Conservation (phyloP, 2,888 invertebrate genomes). For the Microctonus hyperodae region DNA sequence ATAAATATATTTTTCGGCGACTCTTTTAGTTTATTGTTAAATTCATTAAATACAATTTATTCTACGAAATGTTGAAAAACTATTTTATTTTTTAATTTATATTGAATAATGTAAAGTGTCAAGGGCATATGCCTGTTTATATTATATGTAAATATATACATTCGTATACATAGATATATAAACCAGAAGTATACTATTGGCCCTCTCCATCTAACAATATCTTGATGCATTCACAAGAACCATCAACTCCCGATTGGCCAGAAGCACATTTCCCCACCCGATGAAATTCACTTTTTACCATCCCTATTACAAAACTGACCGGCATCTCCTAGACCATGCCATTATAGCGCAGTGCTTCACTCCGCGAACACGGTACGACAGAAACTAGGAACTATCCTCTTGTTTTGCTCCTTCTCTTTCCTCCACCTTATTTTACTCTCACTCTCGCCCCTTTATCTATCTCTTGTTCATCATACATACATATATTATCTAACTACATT, state of each 20-base stretch:
- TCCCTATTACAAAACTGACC: slow-evolving; percentile 63
- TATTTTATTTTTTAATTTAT: too few species aligned
- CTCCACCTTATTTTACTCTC: slow-evolving; percentile 26
- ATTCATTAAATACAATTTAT: too few species aligned
- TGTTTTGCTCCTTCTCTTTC: slow-evolving; percentile 42
- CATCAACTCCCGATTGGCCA: slow-evolving; percentile 48
- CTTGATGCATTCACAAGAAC: neutral
- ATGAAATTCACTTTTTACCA: slow-evolving; percentile 63
- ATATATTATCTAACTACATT: too few species aligned
- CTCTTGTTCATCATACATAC: slow-evolving; percentile 13
- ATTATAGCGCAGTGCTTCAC: slow-evolving; percentile 62
- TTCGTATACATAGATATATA: too few species aligned
- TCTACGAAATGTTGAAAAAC: too few species aligned
- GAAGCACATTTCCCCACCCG: slow-evolving; percentile 59
- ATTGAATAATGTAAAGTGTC: neutral
- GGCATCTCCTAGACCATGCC: slow-evolving; percentile 63
- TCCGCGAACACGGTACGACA: slow-evolving; percentile 49
- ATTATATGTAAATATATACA: neutral
- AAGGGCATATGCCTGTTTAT: neutral
- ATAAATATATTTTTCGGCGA: too few species aligned
- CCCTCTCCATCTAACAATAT: slow-evolving; percentile 12
- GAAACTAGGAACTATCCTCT: slow-evolving; percentile 36
- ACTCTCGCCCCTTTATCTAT: slow-evolving; percentile 22
- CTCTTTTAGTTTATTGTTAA: too few species aligned
- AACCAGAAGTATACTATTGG: too few species aligned